Evolutionary conservation across 2,113 vertebrate species (phyloP).

Genomic region (Dascyllus trimaculatus): DNA sequence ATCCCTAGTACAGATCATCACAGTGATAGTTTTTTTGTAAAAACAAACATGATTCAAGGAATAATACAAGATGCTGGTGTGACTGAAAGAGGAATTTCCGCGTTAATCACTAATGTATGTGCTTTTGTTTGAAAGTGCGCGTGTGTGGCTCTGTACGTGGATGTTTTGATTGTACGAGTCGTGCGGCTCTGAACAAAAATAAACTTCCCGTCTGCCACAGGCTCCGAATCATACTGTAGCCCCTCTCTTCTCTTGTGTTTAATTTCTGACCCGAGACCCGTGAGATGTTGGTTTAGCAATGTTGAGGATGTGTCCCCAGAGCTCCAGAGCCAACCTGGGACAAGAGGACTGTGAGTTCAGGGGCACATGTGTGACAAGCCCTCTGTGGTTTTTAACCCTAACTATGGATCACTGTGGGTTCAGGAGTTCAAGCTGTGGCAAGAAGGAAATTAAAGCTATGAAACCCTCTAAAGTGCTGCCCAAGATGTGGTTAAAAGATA

Average conservation of each 20-base stretch:
- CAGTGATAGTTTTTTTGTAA: too few species aligned
- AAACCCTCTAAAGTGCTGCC: constrained; percentile 15
- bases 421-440: constrained; percentile 58
- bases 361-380: constrained; percentile 41
- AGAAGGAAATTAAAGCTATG: constrained; percentile 18
- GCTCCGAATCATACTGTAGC: constrained; percentile 35
- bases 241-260: constrained; percentile 58
- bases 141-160: constrained; percentile 16
- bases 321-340: constrained; percentile 52
- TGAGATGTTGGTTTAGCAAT: constrained; percentile 66
- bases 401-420: constrained; percentile 46
- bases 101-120: constrained; percentile 47
- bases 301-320: constrained; percentile 64
- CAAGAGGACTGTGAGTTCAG: constrained; percentile 58
- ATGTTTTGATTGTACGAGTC: constrained; percentile 66
- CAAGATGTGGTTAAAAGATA: neutral
- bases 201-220: constrained; percentile 54
- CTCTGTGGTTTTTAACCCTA: constrained; percentile 48
- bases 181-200: constrained; percentile 59
- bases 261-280: constrained; percentile 69
- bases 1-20: too few species aligned
- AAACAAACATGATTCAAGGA: neutral
- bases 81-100: constrained; percentile 32
- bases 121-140: constrained; percentile 54
- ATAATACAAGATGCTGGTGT: neutral